Conservation (phyloP, 2,797 vertebrate genomes). For the Cynodonichthys magdalenae region DNA sequence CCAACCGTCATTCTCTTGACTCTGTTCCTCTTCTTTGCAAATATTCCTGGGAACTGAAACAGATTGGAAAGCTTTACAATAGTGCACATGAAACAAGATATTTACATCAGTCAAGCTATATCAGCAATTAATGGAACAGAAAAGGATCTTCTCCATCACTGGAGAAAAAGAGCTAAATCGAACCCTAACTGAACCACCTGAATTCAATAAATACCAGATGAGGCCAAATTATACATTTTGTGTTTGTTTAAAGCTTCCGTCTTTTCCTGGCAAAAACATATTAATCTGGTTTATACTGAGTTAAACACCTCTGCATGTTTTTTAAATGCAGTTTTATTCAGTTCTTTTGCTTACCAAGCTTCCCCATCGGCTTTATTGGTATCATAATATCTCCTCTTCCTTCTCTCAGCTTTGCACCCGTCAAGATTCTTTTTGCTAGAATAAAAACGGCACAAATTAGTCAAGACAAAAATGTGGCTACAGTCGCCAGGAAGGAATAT, state of each 20-base stretch:
- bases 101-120: no score
- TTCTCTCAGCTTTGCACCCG: not conserved
- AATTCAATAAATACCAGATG: no score
- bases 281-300: no score
- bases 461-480: not conserved
- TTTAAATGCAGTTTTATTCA: not conserved
- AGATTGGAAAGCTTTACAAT: not conserved
- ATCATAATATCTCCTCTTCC: not conserved
- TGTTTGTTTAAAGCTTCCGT: no score
- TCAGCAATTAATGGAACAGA: no score
- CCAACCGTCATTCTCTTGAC: not conserved
- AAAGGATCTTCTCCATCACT: no score
- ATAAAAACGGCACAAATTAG: not conserved
- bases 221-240: no score
- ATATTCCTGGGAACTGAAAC: slow-evolving; percentile 44
- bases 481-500: not conserved
- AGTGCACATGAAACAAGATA: not conserved
- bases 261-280: not conserved
- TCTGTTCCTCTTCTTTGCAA: not conserved
- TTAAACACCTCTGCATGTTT: not conserved
- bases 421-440: slow-evolving; percentile 5
- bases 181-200: no score
- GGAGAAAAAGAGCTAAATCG: no score
- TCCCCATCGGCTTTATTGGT: not conserved
- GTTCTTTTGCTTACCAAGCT: slow-evolving; percentile 50